A percentile compares a stretch with the other conserved stretches of the same genome.
Evolutionary conservation across 2,113 vertebrate species (phyloP).

Genomic region (Pedionomus torquatus): DNA sequence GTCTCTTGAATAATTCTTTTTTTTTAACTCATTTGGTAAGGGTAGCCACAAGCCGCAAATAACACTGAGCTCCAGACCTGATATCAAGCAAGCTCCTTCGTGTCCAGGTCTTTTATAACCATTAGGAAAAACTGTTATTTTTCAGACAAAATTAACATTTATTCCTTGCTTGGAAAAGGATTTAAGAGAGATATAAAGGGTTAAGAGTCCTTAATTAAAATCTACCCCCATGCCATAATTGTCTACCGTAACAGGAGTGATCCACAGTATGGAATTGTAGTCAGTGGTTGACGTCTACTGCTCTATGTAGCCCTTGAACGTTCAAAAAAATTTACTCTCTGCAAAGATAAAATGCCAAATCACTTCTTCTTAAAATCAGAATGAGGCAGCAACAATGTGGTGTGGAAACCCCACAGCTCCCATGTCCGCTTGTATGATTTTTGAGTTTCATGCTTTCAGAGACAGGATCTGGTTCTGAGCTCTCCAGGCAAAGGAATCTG

Average conservation of each 20-base stretch:
- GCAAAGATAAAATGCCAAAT: neutral
- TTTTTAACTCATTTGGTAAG: slow-evolving; percentile 46
- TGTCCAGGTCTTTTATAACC: neutral
- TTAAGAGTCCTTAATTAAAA: neutral
- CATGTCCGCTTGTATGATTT: neutral
- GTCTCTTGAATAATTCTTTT: neutral
- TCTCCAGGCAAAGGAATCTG: neutral
- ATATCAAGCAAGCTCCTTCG: neutral
- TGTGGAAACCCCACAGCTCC: neutral
- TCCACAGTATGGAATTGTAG: neutral
- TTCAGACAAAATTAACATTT: neutral
- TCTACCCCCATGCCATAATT: neutral
- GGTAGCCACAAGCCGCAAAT: slow-evolving; percentile 54
- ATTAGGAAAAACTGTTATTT: neutral
- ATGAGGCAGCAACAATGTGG: neutral
- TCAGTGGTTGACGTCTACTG: neutral
- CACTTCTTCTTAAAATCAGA: neutral
- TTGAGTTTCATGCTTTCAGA: neutral
- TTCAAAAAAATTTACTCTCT: neutral
- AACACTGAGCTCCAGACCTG: slow-evolving; percentile 43
- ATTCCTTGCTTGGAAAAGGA: neutral
- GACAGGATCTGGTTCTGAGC: neutral
- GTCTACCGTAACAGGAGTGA: neutral
- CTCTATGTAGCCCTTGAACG: neutral
- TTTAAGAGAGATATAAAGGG: neutral